Conservation (phyloP, 2,797 vertebrate genomes). For the Semaprochilodus insignis region DNA sequence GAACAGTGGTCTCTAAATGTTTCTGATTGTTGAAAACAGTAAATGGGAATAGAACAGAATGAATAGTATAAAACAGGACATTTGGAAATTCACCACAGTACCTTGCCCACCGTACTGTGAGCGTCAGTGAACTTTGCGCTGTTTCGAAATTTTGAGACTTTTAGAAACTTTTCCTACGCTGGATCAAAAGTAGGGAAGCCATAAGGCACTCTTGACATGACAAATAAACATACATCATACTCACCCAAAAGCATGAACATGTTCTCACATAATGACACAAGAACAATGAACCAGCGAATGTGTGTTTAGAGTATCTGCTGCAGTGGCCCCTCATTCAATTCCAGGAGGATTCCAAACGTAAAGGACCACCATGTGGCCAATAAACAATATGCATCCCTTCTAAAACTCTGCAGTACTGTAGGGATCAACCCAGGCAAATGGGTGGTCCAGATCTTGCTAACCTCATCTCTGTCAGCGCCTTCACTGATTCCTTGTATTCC, state of each 20-base stretch:
- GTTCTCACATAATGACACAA: slow-evolving; percentile 21
- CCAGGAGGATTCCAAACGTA: slow-evolving; percentile 2
- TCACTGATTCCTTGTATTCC: background rate
- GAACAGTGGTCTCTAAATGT: background rate
- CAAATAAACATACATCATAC: slow-evolving; percentile 23
- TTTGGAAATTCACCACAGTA: background rate
- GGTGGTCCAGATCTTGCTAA: background rate
- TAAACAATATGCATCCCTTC: slow-evolving; percentile 14
- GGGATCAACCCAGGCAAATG: slow-evolving; percentile 1
- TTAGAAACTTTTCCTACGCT: background rate
- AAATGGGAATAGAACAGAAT: background rate
- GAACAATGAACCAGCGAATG: slow-evolving; percentile 9
- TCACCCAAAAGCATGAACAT: background rate
- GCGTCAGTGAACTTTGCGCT: background rate
- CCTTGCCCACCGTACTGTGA: background rate
- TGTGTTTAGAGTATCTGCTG: slow-evolving; percentile 15
- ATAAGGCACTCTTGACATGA: slow-evolving; percentile 7
- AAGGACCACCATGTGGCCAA: slow-evolving; percentile 24
- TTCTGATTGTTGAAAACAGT: background rate
- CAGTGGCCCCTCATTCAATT: slow-evolving; percentile 10
- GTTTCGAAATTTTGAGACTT: background rate
- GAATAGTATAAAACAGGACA: background rate
- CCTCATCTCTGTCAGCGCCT: background rate
- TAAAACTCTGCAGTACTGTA: background rate
- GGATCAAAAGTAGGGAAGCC: background rate